phyloP scores from a whole-genome alignment of 2,888 invertebrate genomes.

The Phengaris alcon region DNA sequence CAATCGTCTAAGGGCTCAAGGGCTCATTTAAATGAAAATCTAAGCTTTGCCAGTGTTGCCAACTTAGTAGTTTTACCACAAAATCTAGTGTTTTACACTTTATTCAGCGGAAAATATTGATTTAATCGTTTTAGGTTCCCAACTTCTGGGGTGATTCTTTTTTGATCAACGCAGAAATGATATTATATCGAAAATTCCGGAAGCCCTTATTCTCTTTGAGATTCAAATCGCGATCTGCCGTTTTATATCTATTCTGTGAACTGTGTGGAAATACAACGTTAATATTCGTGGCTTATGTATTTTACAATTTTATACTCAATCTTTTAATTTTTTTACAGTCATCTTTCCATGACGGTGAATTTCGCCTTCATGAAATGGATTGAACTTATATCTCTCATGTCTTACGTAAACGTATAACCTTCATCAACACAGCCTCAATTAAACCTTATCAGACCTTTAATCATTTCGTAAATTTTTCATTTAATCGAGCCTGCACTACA shows the following conservation, averaged over 20 bases:
- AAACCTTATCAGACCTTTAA: no score
- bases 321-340: background rate
- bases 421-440: no score
- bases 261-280: conserved; percentile 13
- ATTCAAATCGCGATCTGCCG: conserved; percentile 26
- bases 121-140: conserved; percentile 64
- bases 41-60: conserved; percentile 65
- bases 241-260: conserved; percentile 17
- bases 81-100: background rate
- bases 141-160: conserved; percentile 40
- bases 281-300: conserved; percentile 1
- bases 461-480: no score
- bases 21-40: conserved; percentile 77
- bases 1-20: conserved; percentile 72
- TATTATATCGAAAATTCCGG: conserved; percentile 21
- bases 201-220: conserved; percentile 15
- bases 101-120: conserved; percentile 45
- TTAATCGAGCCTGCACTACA: no score
- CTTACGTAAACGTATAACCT: no score
- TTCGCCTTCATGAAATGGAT: background rate
- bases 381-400: background rate
- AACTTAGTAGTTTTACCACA: conserved; percentile 45
- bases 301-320: background rate
- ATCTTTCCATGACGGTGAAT: background rate
- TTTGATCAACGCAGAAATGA: conserved; percentile 5